phyloP scores from a whole-genome alignment of 2,797 vertebrate genomes.

The Manis javanica region DNA sequence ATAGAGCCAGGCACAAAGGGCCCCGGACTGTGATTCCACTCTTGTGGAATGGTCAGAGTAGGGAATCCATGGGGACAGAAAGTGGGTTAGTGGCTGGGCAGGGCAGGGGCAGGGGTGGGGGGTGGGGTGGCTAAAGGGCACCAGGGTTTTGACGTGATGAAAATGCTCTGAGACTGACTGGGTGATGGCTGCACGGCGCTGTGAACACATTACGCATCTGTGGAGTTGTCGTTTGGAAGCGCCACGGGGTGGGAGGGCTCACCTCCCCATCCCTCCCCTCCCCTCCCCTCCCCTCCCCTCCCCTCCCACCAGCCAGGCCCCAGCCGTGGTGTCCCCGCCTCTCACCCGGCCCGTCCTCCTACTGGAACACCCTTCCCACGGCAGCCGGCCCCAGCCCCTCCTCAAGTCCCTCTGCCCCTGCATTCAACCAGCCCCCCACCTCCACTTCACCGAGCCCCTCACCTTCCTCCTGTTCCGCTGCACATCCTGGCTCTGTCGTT shows the following conservation, averaged over 20 bases:
- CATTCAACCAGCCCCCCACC: no score
- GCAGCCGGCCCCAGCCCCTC: not conserved
- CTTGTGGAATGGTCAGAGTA: rapidly evolving
- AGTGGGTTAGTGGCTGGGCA: rapidly evolving
- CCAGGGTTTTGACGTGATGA: not conserved
- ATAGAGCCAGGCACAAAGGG: no score
- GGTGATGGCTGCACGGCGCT: not conserved
- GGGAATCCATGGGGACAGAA: not conserved
- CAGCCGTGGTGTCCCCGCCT: not conserved
- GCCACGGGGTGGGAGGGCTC: no score
- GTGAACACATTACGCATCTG: not conserved
- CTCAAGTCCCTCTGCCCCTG: no score
- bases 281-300: no score
- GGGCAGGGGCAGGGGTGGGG: rapidly evolving
- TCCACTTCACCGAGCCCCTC: not conserved
- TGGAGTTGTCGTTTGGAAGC: not conserved
- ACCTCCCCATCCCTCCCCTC: no score
- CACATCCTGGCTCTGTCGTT: not conserved
- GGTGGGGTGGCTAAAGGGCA: not conserved
- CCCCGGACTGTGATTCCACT: rapidly evolving
- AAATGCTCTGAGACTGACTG: not conserved
- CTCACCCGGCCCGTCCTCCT: not conserved
- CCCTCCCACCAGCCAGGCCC: not conserved
- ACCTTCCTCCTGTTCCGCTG: not conserved
- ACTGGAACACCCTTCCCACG: not conserved